A percentile compares a stretch with the other conserved stretches of the same genome.
phyloP scores from a whole-genome alignment of 2,113 vertebrate species.

The Vulpes vulpes region DNA sequence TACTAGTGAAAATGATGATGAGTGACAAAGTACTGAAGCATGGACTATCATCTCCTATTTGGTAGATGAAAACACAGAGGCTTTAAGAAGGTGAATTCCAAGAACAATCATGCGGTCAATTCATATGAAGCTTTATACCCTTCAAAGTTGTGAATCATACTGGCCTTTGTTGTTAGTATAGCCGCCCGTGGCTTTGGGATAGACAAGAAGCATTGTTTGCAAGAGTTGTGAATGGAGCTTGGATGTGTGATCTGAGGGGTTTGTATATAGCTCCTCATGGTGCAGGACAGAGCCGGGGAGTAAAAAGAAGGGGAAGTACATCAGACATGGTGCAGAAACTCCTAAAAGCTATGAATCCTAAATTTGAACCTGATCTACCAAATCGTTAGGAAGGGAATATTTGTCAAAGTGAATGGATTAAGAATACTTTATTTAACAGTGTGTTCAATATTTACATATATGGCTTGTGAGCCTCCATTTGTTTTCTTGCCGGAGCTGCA shows the following conservation, averaged over 20 bases:
- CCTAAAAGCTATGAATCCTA: background rate
- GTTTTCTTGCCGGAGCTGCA: background rate
- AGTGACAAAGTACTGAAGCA: background rate
- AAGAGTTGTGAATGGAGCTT: background rate
- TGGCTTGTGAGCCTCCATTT: background rate
- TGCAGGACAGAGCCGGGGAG: background rate
- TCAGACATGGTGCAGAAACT: background rate
- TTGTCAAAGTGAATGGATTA: background rate
- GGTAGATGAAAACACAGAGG: background rate
- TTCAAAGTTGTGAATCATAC: background rate
- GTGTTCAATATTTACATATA: background rate
- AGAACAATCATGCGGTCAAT: background rate
- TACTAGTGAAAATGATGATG: background rate
- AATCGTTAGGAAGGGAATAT: background rate
- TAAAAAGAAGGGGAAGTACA: background rate
- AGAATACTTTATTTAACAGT: slow-evolving; percentile 8
- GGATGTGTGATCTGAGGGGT: background rate
- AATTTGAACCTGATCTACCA: background rate
- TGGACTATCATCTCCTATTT: background rate
- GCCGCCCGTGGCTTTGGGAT: background rate
- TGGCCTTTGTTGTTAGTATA: background rate
- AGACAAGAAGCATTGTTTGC: background rate
- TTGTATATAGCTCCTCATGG: background rate
- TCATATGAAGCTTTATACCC: background rate
- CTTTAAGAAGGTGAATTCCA: background rate